Percentiles rank a stretch among this genome's conserved stretches.
These are phyloP conservation scores for Sapayoa aenigma DNA, from an alignment of 2,113 vertebrate species.

Conservation along the genomic window DNA sequence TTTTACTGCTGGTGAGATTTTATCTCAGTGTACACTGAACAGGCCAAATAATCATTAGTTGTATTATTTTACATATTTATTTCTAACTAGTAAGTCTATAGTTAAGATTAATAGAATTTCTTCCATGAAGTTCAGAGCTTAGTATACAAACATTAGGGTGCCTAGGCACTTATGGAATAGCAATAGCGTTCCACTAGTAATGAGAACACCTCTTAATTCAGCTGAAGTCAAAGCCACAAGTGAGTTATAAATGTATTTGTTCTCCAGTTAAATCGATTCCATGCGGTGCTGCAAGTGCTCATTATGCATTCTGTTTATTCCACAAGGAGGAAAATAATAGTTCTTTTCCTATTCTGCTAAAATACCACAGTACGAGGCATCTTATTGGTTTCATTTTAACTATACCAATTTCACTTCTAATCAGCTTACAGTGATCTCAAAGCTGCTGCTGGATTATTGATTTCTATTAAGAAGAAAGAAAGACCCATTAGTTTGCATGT, in stretches of 20 bases:
- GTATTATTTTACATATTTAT: neutral
- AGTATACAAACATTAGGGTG: neutral
- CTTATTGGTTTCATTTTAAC: conserved; percentile 25
- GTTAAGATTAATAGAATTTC: neutral
- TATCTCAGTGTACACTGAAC: neutral
- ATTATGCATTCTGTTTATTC: conserved; percentile 51
- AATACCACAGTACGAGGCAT: neutral
- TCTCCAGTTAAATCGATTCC: conserved; percentile 59
- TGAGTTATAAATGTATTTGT: conserved; percentile 60
- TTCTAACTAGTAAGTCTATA: neutral
- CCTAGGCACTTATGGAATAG: neutral
- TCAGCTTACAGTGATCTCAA: neutral
- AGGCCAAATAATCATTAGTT: neutral
- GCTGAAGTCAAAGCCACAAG: conserved; percentile 31
- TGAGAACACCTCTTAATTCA: conserved; percentile 52
- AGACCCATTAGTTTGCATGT: neutral
- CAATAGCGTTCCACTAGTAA: conserved; percentile 15
- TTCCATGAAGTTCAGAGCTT: neutral
- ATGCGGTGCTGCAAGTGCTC: conserved; percentile 42
- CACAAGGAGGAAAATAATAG: conserved; percentile 35
- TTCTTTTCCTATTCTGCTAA: neutral
- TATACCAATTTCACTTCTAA: conserved; percentile 7
- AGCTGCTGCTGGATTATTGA: neutral
- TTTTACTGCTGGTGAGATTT: neutral
- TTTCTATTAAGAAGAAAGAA: neutral